Percentiles rank a stretch among this genome's conserved stretches.
These are phyloP conservation scores for Trigoniulus corallinus DNA, from an alignment of 1,140 invertebrate species.

Conservation along the genomic window DNA sequence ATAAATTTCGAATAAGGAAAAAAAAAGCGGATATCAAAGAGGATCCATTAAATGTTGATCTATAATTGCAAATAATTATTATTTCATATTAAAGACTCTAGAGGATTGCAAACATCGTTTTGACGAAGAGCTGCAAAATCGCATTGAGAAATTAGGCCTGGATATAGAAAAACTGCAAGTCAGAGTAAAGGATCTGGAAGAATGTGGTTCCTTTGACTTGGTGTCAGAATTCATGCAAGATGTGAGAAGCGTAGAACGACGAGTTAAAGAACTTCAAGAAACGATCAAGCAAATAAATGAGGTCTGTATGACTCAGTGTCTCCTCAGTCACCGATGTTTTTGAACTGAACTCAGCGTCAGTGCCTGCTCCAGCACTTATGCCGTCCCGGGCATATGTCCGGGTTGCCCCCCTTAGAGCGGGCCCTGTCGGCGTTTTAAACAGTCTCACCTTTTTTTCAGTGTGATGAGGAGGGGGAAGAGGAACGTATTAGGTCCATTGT, in stretches of 20 bases:
- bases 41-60: not conserved
- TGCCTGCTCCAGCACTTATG: too few relatives aligned
- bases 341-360: too few relatives aligned
- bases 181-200: conserved; percentile 36
- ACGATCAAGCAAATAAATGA: conserved; percentile 30
- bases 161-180: conserved; percentile 51
- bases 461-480: too few relatives aligned
- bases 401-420: too few relatives aligned
- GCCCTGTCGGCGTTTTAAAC: too few relatives aligned
- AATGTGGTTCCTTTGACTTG: conserved; percentile 30
- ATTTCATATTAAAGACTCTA: conserved; percentile 32
- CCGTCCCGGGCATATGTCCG: too few relatives aligned
- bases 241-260: conserved; percentile 50
- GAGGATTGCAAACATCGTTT: conserved; percentile 62
- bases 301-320: too few relatives aligned
- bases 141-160: conserved; percentile 45
- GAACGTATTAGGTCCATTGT: too few relatives aligned
- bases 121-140: conserved; percentile 51
- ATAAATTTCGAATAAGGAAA: too few relatives aligned
- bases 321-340: too few relatives aligned
- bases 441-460: too few relatives aligned
- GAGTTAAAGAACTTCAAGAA: conserved; percentile 51
- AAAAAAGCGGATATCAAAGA: conserved; percentile 5
- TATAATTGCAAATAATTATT: conserved; percentile 5
- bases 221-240: conserved; percentile 35